Evolutionary conservation across 2,797 vertebrate genomes (phyloP), one percentile per base, ranked within the genome.

Genomic region (Liparis tanakae): DNA sequence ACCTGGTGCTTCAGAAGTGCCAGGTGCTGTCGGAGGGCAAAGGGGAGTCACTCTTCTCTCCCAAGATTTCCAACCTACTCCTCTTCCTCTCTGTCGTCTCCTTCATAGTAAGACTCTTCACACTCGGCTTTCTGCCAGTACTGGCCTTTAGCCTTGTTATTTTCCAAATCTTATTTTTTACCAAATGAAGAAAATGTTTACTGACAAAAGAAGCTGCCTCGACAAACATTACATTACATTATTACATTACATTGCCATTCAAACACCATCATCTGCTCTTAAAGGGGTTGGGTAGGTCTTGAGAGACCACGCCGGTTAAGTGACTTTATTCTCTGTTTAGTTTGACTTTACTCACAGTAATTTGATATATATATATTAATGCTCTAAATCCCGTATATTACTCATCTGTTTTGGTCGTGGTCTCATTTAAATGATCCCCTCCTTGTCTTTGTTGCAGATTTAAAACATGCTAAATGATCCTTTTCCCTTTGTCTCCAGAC

Each of bases 1-100:
- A 99, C 86, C 92, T 99, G 94, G 93, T 96, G 72, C 91, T 99
- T 66, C 97, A 99, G 92, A 99, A 98, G 87, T 87, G 62, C 36
- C 97, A 99, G 86, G 85, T 95, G 68, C 93, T 99, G 72, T 96
- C 94, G 0, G 98, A 99, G 92, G 94, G 95, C 74, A 98, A 97
- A 91, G 97, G 96, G 87, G 98, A 99, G 63, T 86, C 94, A 33
- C 96, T 99, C 18, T 97, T 99, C 88, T 95, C 96, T 70, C 93
- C 64, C 88, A 96, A 89, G 92, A 92, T 99, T 84, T 97, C 98
- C 85, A 98, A 95, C 90, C 81, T 95, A 85, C 91, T 99, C 17
- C 95, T 99, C 72, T 96, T 99, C 84, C 78, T 96, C 83, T 98
- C 98, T 36, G 81, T 98, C 33, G 91, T 96, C 70, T 96, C 94